Percentiles rank a stretch among this genome's conserved stretches.
Evolutionary conservation across 2,797 vertebrate species (phyloP).

Genomic region (Ataeniobius toweri): DNA sequence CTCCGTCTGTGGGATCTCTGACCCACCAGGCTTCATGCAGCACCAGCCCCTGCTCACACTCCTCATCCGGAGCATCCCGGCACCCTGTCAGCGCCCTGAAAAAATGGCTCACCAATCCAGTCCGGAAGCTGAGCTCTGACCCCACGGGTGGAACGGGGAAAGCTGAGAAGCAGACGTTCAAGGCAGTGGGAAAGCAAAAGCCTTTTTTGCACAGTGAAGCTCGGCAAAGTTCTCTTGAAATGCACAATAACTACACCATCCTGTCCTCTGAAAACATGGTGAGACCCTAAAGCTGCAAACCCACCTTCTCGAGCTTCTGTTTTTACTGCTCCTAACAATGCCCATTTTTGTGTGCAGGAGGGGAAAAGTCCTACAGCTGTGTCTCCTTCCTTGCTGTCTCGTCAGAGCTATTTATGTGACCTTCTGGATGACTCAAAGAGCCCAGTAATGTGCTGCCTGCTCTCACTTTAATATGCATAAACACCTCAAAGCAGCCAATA

Average conservation of each 20-base stretch:
- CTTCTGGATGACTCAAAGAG: conserved; percentile 58
- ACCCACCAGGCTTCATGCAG: conserved; percentile 81
- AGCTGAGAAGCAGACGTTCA: conserved; percentile 69
- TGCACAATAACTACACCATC: conserved; percentile 46
- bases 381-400: conserved; percentile 28
- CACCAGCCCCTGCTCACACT: conserved; percentile 80
- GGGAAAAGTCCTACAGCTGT: conserved; percentile 47
- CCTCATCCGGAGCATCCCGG: conserved; percentile 75
- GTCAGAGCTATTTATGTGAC: conserved; percentile 53
- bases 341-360: conserved; percentile 59
- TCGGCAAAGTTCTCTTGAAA: conserved; percentile 63
- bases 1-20: conserved; percentile 76
- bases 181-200: conserved; percentile 57
- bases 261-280: conserved; percentile 67
- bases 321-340: background rate
- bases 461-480: background rate
- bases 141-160: conserved; percentile 54
- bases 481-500: background rate
- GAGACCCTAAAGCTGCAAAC: conserved; percentile 25
- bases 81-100: conserved; percentile 85
- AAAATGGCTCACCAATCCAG: conserved; percentile 88
- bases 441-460: conserved; percentile 47
- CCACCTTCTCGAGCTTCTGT: background rate
- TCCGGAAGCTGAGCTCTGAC: conserved; percentile 81
- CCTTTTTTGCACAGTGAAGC: conserved; percentile 52